Evolutionary conservation across 2,113 vertebrate genomes (phyloP).

Genomic region (Vombatus ursinus): DNA sequence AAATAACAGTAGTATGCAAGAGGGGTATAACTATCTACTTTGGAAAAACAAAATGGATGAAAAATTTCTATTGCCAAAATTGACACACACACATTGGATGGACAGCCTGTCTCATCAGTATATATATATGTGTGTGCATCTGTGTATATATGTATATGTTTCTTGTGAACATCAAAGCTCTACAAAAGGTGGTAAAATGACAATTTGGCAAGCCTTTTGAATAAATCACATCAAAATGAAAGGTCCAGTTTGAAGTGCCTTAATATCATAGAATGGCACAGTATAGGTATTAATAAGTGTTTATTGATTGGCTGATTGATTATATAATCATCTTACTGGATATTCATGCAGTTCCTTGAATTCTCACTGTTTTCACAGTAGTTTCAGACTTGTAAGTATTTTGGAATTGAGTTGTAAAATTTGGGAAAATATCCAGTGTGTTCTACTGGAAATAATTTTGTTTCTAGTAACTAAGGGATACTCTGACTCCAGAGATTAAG

Average conservation of each 20-base stretch:
- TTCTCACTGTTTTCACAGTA: neutral
- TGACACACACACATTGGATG: neutral
- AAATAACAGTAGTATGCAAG: neutral
- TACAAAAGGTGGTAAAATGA: neutral
- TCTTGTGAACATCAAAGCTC: neutral
- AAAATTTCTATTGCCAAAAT: neutral
- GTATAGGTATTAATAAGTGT: neutral
- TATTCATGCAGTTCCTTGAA: conserved; percentile 14
- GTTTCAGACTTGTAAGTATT: neutral
- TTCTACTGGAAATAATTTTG: conserved; percentile 1
- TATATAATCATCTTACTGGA: neutral
- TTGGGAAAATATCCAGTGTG: neutral
- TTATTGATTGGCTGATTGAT: neutral
- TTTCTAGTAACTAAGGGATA: neutral
- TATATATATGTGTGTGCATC: neutral
- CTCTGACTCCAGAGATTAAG: conserved; percentile 1
- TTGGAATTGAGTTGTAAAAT: neutral
- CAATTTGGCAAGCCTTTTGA: conserved; percentile 12
- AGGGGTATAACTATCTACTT: neutral
- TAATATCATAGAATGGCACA: neutral
- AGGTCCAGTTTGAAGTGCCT: neutral
- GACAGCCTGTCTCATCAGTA: neutral
- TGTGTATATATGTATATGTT: neutral
- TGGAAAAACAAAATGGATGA: neutral
- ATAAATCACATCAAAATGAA: neutral